A percentile compares a stretch with the other conserved stretches of the same genome.
phyloP scores from a whole-genome alignment of 2,797 vertebrate species.

The Mionectes olivaceus region DNA sequence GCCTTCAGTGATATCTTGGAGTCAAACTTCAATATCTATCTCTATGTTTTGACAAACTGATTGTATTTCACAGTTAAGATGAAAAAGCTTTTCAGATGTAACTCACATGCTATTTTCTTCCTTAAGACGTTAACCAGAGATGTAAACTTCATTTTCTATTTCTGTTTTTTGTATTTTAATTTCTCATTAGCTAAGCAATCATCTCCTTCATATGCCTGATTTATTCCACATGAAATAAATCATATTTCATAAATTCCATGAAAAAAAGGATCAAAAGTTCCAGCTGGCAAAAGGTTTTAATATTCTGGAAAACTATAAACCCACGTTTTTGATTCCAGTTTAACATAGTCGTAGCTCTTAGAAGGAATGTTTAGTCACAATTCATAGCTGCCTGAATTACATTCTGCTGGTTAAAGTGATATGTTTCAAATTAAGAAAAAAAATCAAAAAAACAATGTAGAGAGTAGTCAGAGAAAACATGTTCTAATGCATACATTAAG shows the following conservation, averaged over 20 bases:
- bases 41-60: neutral
- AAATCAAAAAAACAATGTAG: neutral
- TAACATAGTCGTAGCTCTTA: neutral
- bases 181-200: neutral
- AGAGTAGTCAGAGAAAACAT: neutral
- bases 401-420: neutral
- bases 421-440: neutral
- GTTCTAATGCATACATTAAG: neutral
- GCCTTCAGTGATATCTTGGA: neutral
- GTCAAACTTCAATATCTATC: neutral
- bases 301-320: neutral
- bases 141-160: neutral
- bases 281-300: neutral
- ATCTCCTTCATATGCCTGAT: neutral
- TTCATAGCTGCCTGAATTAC: neutral
- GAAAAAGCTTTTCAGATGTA: neutral
- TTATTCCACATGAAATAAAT: neutral
- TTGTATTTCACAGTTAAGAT: neutral
- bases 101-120: neutral
- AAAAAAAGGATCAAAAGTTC: neutral
- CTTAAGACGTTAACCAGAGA: neutral
- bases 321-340: accelerated
- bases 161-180: neutral
- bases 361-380: neutral
- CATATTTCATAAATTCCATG: neutral